Percentiles rank a stretch among this genome's conserved stretches.
Evolutionary conservation across 2,113 vertebrate genomes (phyloP).

Genomic region (Tychaedon coryphoeus): DNA sequence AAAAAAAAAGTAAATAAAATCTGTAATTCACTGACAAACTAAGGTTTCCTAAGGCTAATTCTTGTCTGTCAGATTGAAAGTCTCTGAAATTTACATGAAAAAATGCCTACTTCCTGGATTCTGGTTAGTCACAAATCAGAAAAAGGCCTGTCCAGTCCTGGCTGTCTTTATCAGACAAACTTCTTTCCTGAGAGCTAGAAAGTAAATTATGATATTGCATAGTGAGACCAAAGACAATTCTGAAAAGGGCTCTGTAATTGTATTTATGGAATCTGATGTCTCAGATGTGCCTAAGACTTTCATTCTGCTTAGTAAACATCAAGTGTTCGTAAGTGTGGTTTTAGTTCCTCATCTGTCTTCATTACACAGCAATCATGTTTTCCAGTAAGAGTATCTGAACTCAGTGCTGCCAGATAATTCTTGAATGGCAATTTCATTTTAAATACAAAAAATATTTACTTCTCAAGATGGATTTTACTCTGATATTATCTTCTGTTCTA

Average conservation of each 20-base stretch:
- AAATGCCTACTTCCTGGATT: neutral
- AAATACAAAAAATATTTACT: neutral
- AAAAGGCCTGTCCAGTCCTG: neutral
- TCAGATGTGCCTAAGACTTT: neutral
- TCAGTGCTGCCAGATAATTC: neutral
- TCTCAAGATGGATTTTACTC: neutral
- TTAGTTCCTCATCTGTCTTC: neutral
- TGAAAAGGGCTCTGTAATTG: neutral
- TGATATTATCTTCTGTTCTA: neutral
- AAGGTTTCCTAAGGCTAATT: neutral
- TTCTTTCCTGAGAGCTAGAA: neutral
- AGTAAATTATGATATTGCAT: neutral
- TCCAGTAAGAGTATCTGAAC: neutral
- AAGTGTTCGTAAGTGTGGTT: neutral
- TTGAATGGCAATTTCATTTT: neutral
- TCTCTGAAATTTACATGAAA: neutral
- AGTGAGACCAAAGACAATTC: neutral
- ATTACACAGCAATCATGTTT: neutral
- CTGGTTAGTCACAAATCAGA: neutral
- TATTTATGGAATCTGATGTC: neutral
- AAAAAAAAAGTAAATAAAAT: neutral
- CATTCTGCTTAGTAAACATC: neutral
- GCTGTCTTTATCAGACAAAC: neutral
- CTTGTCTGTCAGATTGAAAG: neutral
- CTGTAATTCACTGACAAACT: neutral